Evolutionary conservation across 2,797 vertebrate genomes (phyloP), one percentile per base, ranked within the genome.

Genomic region (Vultur gryphus): DNA sequence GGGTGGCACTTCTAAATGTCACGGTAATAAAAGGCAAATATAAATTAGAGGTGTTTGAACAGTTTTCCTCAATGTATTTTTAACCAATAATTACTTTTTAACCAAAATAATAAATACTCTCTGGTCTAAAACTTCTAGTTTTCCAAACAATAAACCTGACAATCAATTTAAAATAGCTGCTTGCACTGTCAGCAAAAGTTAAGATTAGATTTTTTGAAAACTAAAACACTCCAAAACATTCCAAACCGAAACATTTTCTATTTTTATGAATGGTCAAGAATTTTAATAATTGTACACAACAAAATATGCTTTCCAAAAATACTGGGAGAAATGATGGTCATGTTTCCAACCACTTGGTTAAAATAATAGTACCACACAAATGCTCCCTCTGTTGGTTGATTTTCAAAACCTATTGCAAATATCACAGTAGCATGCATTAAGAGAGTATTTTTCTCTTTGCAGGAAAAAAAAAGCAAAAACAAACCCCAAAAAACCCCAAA

Each of bases 331-430:
- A 62, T 71, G 2, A 89, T 18, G 37, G 7, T 13, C 20, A 14
- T 73, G 25, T 71, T 95, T 95, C 78, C 67, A 87, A 7, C 39
- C 44, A 52, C 57, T 87, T 28, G 15, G 31, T 83, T 83, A 92
- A 73, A 93, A 57, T 71, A 71, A 81, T 82, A 81, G 81, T 57
- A 84, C 14, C 69, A 90, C 58, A 87, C 44, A 93, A 87, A 93
- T 62, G 20, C 73, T 95, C 73, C 48, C 76, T 95, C 87, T 92
- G 61, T 95, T 87, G 91, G 73, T 75, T 61, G 72, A 70, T 61
- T 91, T 90, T 92, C 72, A 91, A 93, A 94, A 77, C 6, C 28
- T 84, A 16, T 73, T 89, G 52, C 33, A 90, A 94, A 69, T 35
- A 81, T 39, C 58, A 89, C 10, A 64, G 46, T 2, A 83, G 16